phyloP scores from a whole-genome alignment of 2,888 invertebrate genomes.

The Epistrophe grossulariae region DNA sequence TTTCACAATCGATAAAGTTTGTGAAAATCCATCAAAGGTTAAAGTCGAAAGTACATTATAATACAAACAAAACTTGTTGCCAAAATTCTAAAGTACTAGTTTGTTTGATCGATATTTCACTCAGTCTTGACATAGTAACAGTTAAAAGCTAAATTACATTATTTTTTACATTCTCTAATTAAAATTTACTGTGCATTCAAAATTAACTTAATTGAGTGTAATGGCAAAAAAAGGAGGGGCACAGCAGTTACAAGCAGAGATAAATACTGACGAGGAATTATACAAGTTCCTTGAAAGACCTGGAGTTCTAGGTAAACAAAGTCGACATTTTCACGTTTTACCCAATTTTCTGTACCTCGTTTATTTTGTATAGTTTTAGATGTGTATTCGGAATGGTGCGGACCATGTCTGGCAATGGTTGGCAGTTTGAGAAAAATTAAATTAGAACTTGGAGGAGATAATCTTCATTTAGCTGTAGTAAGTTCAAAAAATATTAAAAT shows the following conservation, averaged over 20 bases:
- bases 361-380: slow-evolving; percentile 92
- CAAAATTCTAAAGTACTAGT: background rate
- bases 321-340: background rate
- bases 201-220: background rate
- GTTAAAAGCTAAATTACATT: background rate
- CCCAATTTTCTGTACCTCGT: background rate
- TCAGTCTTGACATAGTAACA: slow-evolving; percentile 6
- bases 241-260: slow-evolving; percentile 91
- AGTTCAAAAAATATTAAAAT: slow-evolving; percentile 46
- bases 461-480: slow-evolving; percentile 89
- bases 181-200: slow-evolving; percentile 34
- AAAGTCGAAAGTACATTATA: background rate
- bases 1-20: too few relatives aligned
- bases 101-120: slow-evolving; percentile 40
- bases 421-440: slow-evolving; percentile 93
- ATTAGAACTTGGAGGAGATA: slow-evolving; percentile 93
- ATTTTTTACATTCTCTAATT: background rate
- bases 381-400: slow-evolving; percentile 96
- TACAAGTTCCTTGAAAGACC: slow-evolving; percentile 89
- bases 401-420: slow-evolving; percentile 94
- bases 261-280: slow-evolving; percentile 94
- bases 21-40: too few relatives aligned
- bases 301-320: slow-evolving; percentile 88
- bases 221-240: slow-evolving; percentile 91
- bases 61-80: slow-evolving; percentile 4